Conservation (phyloP, 2,113 vertebrate species). For the Rhipidura dahli region DNA sequence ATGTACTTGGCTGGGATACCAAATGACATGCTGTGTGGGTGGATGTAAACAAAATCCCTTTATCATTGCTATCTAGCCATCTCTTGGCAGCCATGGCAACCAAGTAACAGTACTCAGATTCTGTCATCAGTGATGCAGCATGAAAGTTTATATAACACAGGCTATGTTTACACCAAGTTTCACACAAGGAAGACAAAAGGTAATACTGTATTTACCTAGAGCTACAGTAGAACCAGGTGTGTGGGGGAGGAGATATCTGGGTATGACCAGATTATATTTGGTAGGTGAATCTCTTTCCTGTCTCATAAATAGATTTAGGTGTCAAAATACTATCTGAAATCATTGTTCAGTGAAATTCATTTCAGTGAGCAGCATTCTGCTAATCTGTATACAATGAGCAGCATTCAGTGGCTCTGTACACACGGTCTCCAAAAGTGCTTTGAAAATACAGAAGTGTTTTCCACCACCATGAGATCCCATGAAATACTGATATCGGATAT, state of each 20-base stretch:
- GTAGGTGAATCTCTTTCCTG: neutral
- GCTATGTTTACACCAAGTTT: neutral
- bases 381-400: neutral
- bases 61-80: neutral
- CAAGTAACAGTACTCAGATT: neutral
- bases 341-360: neutral
- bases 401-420: neutral
- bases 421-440: neutral
- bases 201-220: neutral
- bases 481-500: neutral
- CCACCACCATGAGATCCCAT: neutral
- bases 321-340: neutral
- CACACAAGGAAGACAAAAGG: neutral
- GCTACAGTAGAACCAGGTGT: neutral
- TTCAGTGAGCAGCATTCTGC: neutral
- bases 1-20: neutral
- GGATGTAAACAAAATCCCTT: constrained; percentile 16
- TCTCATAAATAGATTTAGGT: neutral
- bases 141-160: neutral
- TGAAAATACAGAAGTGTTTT: neutral
- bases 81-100: constrained; percentile 23
- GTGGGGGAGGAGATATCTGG: neutral
- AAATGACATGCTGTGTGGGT: neutral
- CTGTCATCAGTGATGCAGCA: neutral
- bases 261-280: neutral